A percentile compares a stretch with the other conserved stretches of the same genome.
phyloP scores from a whole-genome alignment of 2,113 vertebrate genomes.

The Amphilophus citrinellus region DNA sequence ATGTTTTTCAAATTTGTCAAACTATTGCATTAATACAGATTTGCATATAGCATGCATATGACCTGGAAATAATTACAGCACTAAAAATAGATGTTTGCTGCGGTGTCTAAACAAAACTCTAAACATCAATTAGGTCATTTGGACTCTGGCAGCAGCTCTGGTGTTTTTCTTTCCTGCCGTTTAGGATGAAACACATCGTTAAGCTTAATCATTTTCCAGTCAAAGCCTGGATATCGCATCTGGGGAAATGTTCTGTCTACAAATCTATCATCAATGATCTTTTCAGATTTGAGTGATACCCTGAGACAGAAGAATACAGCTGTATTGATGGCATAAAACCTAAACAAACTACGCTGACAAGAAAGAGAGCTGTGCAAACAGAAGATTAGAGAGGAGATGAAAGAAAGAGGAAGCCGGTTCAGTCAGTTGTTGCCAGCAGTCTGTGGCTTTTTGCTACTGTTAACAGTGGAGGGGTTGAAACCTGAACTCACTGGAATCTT shows the following conservation, averaged over 20 bases:
- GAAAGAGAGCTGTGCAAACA: slow-evolving; percentile 82
- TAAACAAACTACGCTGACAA: slow-evolving; percentile 83
- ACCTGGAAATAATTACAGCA: background rate
- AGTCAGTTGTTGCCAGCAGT: slow-evolving; percentile 55
- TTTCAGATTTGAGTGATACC: slow-evolving; percentile 66
- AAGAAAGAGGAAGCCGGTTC: slow-evolving; percentile 72
- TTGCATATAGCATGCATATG: background rate
- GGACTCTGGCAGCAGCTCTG: slow-evolving; percentile 21
- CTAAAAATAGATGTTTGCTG: background rate
- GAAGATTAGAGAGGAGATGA: slow-evolving; percentile 81
- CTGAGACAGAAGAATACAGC: slow-evolving; percentile 54
- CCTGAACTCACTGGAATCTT: background rate
- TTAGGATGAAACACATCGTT: slow-evolving; percentile 30
- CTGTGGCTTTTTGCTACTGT: slow-evolving; percentile 53
- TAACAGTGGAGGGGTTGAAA: background rate
- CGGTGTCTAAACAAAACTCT: background rate
- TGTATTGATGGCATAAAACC: slow-evolving; percentile 72
- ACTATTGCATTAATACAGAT: background rate
- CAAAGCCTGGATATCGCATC: slow-evolving; percentile 62
- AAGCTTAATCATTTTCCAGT: slow-evolving; percentile 72
- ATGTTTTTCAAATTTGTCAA: background rate
- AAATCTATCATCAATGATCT: slow-evolving; percentile 74
- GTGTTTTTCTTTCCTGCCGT: slow-evolving; percentile 46
- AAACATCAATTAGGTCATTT: slow-evolving; percentile 1
- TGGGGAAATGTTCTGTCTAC: slow-evolving; percentile 59